A percentile compares a stretch with the other conserved stretches of the same genome.
Evolutionary conservation across 2,888 invertebrate genomes (phyloP).

Genomic region (Thymelicus lineola): DNA sequence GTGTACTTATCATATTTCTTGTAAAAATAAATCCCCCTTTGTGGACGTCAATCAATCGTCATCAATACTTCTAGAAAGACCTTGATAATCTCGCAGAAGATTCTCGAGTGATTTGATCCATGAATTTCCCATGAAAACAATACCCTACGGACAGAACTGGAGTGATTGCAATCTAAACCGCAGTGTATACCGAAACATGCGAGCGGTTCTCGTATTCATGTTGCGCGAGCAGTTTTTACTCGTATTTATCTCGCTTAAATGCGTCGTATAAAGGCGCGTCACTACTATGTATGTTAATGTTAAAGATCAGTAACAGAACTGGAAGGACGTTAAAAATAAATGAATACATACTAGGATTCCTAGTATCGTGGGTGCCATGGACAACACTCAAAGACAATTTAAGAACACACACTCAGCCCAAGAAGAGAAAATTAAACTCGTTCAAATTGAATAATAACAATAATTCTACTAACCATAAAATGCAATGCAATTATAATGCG

Average conservation of each 20-base stretch:
- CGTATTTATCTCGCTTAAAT: conserved; percentile 71
- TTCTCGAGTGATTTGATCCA: neutral
- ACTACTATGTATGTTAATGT: conserved; percentile 50
- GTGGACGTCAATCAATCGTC: no score
- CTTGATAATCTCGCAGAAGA: no score
- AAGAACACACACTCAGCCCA: no score
- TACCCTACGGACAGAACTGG: neutral
- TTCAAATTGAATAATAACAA: neutral
- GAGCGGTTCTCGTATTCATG: conserved; percentile 57
- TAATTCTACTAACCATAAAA: no score
- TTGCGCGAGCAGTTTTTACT: conserved; percentile 66
- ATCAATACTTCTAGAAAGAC: no score
- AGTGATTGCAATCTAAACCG: conserved; percentile 27
- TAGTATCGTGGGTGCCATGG: no score
- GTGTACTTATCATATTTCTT: no score
- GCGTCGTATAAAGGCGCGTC: conserved; percentile 70
- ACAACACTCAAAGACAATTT: no score
- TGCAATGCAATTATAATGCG: no score
- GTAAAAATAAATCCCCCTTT: no score
- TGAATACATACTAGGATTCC: no score
- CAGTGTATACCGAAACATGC: conserved; percentile 21
- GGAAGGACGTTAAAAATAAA: neutral
- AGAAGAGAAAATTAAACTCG: no score
- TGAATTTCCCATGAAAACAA: neutral
- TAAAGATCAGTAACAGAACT: conserved; percentile 4